A percentile compares a stretch with the other conserved stretches of the same genome.
Evolutionary conservation across 2,888 invertebrate genomes (phyloP).

Genomic region (Lymantria dispar): DNA sequence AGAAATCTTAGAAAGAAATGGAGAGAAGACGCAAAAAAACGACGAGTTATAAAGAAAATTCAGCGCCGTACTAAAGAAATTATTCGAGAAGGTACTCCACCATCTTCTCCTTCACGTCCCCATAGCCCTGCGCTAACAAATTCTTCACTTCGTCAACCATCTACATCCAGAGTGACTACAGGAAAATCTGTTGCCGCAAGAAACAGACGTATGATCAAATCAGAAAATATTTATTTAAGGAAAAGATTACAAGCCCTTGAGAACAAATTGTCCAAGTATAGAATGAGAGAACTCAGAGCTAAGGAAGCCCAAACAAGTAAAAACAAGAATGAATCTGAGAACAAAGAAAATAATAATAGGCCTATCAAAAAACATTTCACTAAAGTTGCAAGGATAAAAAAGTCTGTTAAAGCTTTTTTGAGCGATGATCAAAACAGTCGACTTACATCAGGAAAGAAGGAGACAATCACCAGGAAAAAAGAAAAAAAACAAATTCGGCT

Average conservation of each 20-base stretch:
- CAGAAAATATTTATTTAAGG: conserved; percentile 10
- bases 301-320: not conserved
- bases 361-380: too few relatives aligned
- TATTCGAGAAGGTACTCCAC: conserved; percentile 6
- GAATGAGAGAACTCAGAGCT: conserved; percentile 6
- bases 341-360: not conserved
- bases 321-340: not conserved
- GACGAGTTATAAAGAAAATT: conserved; percentile 11
- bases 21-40: conserved; percentile 12
- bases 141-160: too few relatives aligned
- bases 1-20: conserved; percentile 14
- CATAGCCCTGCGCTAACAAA: conserved; percentile 3
- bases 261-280: conserved; percentile 8
- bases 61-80: conserved; percentile 1
- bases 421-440: conserved; percentile 13
- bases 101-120: not conserved
- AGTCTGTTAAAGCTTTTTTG: conserved; percentile 10
- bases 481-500: conserved; percentile 16
- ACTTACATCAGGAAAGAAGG: conserved; percentile 17
- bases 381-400: too few relatives aligned
- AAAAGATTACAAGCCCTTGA: conserved; percentile 9
- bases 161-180: conserved; percentile 3
- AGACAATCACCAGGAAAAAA: conserved; percentile 15
- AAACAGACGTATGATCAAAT: conserved; percentile 6
- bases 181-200: conserved; percentile 7